These are phyloP conservation scores for Drosophila seguyi DNA, from an alignment of 1,140 invertebrate species.

Conservation along the genomic window DNA sequence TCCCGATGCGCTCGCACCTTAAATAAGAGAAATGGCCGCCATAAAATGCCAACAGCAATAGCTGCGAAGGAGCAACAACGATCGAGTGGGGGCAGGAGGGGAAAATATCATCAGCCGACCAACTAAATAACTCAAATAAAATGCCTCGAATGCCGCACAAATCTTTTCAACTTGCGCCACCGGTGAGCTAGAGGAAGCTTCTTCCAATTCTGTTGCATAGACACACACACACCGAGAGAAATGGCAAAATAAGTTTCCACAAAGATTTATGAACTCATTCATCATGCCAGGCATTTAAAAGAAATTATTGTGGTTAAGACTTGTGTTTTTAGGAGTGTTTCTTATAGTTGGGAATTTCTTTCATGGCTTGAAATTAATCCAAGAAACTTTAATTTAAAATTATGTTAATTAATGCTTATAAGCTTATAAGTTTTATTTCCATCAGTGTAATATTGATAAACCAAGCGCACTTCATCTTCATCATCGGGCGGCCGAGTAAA, in stretches of 20 bases:
- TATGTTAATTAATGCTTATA: too few species aligned
- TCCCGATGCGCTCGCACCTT: constrained; percentile 60
- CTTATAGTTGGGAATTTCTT: background rate
- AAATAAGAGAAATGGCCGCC: constrained; percentile 63
- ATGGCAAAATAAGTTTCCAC: background rate
- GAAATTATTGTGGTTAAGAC: background rate
- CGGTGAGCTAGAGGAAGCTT: constrained; percentile 13
- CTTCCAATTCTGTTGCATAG: constrained; percentile 21
- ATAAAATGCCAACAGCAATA: constrained; percentile 39
- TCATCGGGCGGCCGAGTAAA: constrained; percentile 45
- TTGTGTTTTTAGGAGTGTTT: background rate
- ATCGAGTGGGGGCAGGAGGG: constrained; percentile 11
- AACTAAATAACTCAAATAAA: constrained; percentile 76
- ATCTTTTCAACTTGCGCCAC: constrained; percentile 68
- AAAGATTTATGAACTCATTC: background rate
- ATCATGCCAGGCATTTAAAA: background rate
- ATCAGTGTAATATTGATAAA: constrained; percentile 65
- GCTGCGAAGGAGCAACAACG: constrained; percentile 24
- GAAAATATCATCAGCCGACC: constrained; percentile 56
- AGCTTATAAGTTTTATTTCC: too few species aligned
- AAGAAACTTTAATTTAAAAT: background rate
- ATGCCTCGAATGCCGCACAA: constrained; percentile 71
- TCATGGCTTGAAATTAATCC: background rate
- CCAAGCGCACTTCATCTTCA: constrained; percentile 72
- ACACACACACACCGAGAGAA: constrained; percentile 15